Evolutionary conservation across 2,113 vertebrate genomes (phyloP), one percentile per base, ranked within the genome.

Genomic region (Hystrix brachyura): DNA sequence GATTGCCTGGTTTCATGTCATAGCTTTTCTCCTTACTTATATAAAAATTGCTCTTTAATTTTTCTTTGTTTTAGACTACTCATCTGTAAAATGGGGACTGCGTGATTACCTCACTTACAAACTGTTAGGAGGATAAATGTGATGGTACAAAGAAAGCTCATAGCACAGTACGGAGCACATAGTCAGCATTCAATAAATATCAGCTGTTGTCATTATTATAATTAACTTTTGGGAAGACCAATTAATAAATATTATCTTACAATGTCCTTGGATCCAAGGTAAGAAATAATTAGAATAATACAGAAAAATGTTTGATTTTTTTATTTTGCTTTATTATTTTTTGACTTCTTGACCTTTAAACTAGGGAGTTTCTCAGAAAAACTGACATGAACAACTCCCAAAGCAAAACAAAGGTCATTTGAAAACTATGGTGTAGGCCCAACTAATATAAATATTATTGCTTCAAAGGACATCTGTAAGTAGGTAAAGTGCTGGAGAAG

Each of bases 401-500:
- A 96, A 96, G 92, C 71, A 94, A 95, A 96, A 94, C 86, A 97
- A 96, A 97, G 90, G 88, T 96, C 81, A 92, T 72, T 97, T 95
- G 95, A 97, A 97, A 96, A 94, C 84, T 90, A 67, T 97, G 85
- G 51, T 95, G 81, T 95, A 94, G 91, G 71, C 69, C 87, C 71
- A 92, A 90, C 92, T 96, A 94, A 91, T 90, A 94, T 87, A 97
- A 98, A 98, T 97, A 98, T 97, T 97, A 97, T 98, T 97, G 80
- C 97, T 97, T 79, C 25, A 19, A 90, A 96, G 85, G 85, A 97
- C 97, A 97, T 97, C 95, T 97, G 95, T 94, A 97, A 96, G 96
- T 96, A 97, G 95, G 97, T 96, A 90, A 92, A 95, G 76, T 94
- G 53, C 59, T 82, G 67, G 46, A 72, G 67, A 88, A 94, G 90